Base-by-base conservation (phyloP, 2,113 vertebrate species). In the Anolis carolinensis region DNA sequence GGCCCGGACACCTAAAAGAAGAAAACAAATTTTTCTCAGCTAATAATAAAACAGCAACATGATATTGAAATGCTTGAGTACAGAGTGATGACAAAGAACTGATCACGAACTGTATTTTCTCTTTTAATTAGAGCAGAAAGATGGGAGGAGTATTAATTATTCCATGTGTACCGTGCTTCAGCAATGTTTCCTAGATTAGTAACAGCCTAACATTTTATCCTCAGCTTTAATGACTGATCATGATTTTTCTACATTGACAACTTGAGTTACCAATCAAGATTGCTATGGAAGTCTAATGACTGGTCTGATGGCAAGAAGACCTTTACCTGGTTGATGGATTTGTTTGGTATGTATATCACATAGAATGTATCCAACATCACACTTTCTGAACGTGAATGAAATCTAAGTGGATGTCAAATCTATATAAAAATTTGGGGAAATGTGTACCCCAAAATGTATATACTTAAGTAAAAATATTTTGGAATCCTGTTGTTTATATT, bases 1-100 rank as follows among this genome's bases (percentile, higher is more conserved):
- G 5, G 99, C 98, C 80, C 98, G 97, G 91, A 99, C 97, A 86
- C 99, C 99, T 97, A 94, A 92, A 89, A 88, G 81, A 96, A 5
- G 1, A 3, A 30, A 78, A 87, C 87, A 90, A 0, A 25, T 78
- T 75, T 55, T 87, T 87, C 80, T 90, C 83, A 91, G 92, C 75
- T 11, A 32, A 77, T 82, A 85, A 30, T 48, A 73, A 73, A 80
- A 20, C 32, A 5, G 36, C 55, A 86, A 3, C 23, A 86, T 32
- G 11, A 25, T 27, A 2, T 59, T 67, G 14, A 16, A 52, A 11
- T 20, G 21, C 72, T 63, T 75, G 71, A 83, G 39, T 5, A 44
- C 23, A 18, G 39, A n/a, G 8, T 23, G 52, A 16, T 20, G 7
- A n/a, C n/a, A 59, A 62, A 44, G 30, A 55, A 52, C 18, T 72